Conservation (phyloP, 2,113 vertebrate genomes). For the Mandrillus leucophaeus region DNA sequence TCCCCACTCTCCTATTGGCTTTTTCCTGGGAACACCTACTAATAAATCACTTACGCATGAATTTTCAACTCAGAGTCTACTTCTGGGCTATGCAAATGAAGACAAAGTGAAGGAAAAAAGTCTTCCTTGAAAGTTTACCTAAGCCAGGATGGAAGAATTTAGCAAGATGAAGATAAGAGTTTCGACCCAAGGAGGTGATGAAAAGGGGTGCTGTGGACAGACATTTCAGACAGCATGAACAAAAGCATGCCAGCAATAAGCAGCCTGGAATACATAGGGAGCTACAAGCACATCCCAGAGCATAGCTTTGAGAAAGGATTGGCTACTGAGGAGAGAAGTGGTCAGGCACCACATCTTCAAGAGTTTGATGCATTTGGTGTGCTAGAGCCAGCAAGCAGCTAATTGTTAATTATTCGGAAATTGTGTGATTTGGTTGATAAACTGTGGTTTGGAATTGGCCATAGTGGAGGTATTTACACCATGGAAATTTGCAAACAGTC, state of each 20-base stretch:
- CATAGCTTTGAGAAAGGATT: background rate
- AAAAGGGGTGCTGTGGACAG: background rate
- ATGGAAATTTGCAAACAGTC: background rate
- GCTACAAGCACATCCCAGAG: background rate
- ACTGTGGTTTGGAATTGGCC: conserved; percentile 23
- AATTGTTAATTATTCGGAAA: conserved; percentile 38
- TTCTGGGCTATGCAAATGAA: background rate
- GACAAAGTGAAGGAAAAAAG: background rate
- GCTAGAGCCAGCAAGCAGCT: background rate
- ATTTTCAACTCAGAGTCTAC: background rate
- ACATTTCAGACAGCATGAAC: background rate
- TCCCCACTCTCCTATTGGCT: background rate
- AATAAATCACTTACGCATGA: conserved; percentile 28
- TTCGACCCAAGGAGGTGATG: background rate
- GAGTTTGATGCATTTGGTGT: background rate
- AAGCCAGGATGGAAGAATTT: background rate
- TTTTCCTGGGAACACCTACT: conserved; percentile 1
- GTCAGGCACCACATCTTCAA: background rate
- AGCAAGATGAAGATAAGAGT: background rate
- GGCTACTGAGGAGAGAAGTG: background rate
- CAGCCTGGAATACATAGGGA: background rate
- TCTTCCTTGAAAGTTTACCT: background rate
- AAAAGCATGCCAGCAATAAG: background rate
- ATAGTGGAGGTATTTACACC: background rate
- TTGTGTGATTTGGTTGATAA: conserved; percentile 23